Conservation (phyloP, 1,140 invertebrate genomes). For the Notospermus geniculatus region DNA sequence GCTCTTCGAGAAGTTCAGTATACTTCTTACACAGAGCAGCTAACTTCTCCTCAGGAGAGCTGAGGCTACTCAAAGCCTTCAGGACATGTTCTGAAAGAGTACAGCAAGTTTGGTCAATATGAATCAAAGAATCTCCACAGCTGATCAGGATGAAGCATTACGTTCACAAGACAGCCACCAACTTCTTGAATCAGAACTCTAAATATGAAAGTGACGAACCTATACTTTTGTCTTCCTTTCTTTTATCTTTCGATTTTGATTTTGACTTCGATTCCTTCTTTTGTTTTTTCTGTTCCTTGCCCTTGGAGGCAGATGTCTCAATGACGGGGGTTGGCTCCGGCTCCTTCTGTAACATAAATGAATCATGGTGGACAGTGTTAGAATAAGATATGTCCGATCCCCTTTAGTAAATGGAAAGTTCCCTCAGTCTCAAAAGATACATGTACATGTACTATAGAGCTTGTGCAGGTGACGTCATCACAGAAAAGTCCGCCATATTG, state of each 20-base stretch:
- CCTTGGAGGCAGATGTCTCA: not conserved
- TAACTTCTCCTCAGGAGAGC: slow-evolving; percentile 73
- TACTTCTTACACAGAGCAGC: slow-evolving; percentile 71
- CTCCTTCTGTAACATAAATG: no score
- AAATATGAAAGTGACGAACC: not conserved
- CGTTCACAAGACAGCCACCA: no score
- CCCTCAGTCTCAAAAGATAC: no score
- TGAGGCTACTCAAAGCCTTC: slow-evolving; percentile 67
- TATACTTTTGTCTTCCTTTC: slow-evolving; percentile 11
- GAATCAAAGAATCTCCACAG: not conserved
- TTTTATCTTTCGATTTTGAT: slow-evolving; percentile 6
- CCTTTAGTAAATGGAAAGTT: no score
- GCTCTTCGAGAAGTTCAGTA: slow-evolving; percentile 75
- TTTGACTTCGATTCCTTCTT: slow-evolving; percentile 6
- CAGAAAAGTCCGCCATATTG: no score
- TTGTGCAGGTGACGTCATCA: no score
- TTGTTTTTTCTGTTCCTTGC: not conserved
- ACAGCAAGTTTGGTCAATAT: slow-evolving; percentile 1
- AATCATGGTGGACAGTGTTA: no score
- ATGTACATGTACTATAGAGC: no score
- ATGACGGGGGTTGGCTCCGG: no score
- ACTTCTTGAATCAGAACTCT: no score
- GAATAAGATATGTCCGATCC: no score
- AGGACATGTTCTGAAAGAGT: slow-evolving; percentile 65
- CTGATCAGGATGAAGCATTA: no score